phyloP scores from a whole-genome alignment of 2,113 vertebrate species.

The Mormoops blainvillei region DNA sequence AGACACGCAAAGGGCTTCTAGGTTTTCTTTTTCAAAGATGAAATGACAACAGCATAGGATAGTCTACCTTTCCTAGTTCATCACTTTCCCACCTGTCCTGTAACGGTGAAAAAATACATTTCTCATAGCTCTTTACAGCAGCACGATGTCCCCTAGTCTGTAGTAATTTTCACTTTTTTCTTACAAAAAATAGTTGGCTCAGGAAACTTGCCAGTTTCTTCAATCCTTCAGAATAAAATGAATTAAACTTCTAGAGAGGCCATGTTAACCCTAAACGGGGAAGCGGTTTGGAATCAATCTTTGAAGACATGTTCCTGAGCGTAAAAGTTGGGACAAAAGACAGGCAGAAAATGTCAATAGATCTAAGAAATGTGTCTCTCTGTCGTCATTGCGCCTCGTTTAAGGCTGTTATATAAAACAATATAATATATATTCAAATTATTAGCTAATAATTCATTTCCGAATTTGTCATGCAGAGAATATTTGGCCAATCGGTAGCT shows the following conservation, averaged over 20 bases:
- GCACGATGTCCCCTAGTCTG: not conserved
- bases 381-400: not conserved
- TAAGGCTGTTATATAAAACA: not conserved
- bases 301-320: not conserved
- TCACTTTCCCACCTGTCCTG: not conserved
- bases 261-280: not conserved
- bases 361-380: not conserved
- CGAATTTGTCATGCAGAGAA: not conserved
- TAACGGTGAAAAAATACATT: not conserved
- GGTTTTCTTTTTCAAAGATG: not conserved
- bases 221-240: not conserved
- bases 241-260: slow-evolving; percentile 32
- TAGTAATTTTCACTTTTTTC: not conserved
- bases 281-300: slow-evolving; percentile 39
- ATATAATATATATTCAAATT: not conserved
- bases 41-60: not conserved
- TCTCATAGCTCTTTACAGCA: not conserved
- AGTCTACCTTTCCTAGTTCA: not conserved
- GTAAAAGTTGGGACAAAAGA: not conserved
- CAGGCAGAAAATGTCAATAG: not conserved
- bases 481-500: not conserved
- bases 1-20: not conserved
- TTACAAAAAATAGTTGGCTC: not conserved
- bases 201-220: slow-evolving; percentile 25
- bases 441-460: not conserved